A percentile compares a stretch with the other conserved stretches of the same genome.
phyloP scores from a whole-genome alignment of 2,888 invertebrate species.

The Drosophila nr. perissopoda region DNA sequence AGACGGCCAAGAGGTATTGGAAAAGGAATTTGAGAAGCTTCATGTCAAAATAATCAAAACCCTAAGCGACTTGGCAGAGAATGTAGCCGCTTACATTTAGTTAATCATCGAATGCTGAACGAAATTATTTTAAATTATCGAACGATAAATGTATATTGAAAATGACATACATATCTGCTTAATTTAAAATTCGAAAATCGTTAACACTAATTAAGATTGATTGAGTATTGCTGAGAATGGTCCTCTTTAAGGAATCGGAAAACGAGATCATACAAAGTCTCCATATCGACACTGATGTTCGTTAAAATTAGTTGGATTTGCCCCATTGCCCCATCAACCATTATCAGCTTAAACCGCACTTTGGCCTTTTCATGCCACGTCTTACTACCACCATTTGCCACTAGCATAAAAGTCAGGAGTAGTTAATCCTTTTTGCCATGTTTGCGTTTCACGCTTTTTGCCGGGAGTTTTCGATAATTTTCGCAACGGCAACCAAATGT shows the following conservation, averaged over 20 bases:
- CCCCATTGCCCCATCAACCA: neutral
- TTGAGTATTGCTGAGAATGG: neutral
- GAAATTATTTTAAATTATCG: neutral
- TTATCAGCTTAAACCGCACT: constrained; percentile 43
- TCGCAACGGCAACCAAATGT: constrained; percentile 59
- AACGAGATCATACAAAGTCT: neutral
- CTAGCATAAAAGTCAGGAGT: constrained; percentile 30
- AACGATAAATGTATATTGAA: neutral
- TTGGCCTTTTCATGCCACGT: constrained; percentile 21
- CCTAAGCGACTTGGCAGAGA: constrained; percentile 44
- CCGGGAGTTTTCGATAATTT: constrained; percentile 45
- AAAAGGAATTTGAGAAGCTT: constrained; percentile 18
- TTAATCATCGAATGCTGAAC: neutral
- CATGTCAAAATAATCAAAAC: constrained; percentile 26
- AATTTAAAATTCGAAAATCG: neutral
- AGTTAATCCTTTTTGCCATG: constrained; percentile 55
- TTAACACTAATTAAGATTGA: neutral
- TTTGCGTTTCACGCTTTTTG: constrained; percentile 20
- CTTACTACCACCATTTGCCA: constrained; percentile 1
- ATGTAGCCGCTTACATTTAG: constrained; percentile 16
- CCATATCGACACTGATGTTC: constrained; percentile 22
- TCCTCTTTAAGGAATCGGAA: neutral
- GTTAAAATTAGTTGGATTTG: constrained; percentile 18
- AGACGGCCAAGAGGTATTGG: constrained; percentile 36
- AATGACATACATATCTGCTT: neutral